Base-by-base conservation (phyloP, 2,797 vertebrate species). In the Megalops cyprinoides region DNA sequence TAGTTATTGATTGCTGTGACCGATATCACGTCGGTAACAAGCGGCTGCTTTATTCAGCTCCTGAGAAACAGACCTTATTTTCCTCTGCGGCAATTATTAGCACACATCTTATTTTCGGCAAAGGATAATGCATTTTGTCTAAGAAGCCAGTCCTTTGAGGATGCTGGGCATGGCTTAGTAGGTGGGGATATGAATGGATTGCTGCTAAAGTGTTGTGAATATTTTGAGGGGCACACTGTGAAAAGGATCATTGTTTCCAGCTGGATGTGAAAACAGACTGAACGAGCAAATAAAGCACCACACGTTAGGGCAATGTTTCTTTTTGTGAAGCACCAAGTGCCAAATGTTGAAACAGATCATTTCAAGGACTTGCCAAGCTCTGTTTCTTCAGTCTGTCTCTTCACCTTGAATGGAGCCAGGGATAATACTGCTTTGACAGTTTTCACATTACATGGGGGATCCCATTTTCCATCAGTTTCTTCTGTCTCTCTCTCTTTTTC, bases 331-430 rank as follows among this genome's bases (percentile, higher is more conserved):
- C 71, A 73, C 81, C 60, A 79, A 44, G 60, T 53, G 79, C 77
- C 51, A 80, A 76, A 79, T 25, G 60, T 23, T 48, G 76, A 73
- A 78, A 84, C 80, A 58, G 76, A 81, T 77, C 76, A 25, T 85
- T 82, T 83, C 62, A 58, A 80, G 77, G 20, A 82, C 67, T 83
- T 73, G 37, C 51, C 65, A 67, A 37, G 74, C 81, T 71, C 18
- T 12, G 28, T 76, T 62, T 8, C 39, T 48, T 67, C 48, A 62
- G 49, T 81, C 67, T 73, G 67, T 81, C 62, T 78, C 56, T 77
- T 81, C 79, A 80, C 81, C 82, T 85, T 84, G 83, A 81, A 83
- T 55, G 69, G 49, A 83, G 12, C 39, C 9, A 34, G 74, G 79
- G 74, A 76, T 82, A 83, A 79, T 74, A 75, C 55, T 42, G 60